phyloP scores from a whole-genome alignment of 2,113 vertebrate species.

The Pterocles burchelli region DNA sequence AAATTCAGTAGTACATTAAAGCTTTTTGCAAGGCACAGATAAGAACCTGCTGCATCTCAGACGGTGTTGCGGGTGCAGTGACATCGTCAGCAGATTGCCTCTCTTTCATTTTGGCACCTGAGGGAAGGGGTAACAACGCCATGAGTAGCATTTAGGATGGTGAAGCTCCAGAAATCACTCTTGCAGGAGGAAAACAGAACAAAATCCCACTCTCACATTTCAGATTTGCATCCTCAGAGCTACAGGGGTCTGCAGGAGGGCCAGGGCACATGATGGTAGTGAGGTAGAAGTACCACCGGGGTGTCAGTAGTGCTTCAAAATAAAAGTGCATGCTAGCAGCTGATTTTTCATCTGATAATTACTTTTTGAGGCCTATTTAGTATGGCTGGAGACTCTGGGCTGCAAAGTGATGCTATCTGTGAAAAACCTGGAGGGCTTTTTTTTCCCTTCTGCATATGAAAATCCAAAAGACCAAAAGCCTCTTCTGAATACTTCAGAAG shows the following conservation, averaged over 20 bases:
- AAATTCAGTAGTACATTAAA: not conserved
- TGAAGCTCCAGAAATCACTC: not conserved
- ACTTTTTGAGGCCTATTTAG: not conserved
- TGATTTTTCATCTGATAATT: not conserved
- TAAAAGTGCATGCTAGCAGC: not conserved
- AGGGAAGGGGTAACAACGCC: not conserved
- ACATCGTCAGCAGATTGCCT: not conserved
- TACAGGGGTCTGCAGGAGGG: not conserved
- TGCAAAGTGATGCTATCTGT: not conserved
- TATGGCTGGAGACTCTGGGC: not conserved
- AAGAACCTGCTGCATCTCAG: not conserved
- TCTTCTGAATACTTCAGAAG: not conserved
- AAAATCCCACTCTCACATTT: not conserved
- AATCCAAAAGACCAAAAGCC: not conserved
- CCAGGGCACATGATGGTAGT: fast-evolving
- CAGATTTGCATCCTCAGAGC: not conserved
- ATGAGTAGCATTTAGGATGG: not conserved
- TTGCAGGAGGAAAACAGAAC: not conserved
- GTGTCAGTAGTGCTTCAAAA: not conserved
- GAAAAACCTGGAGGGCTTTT: not conserved
- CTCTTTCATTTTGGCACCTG: not conserved
- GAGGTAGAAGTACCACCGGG: not conserved
- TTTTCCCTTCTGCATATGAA: not conserved
- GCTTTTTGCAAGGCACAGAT: not conserved
- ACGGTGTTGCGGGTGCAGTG: not conserved